Conservation (phyloP, 35 echinoderm and acorn worm genomes). For the Stichopus chloronotus region DNA sequence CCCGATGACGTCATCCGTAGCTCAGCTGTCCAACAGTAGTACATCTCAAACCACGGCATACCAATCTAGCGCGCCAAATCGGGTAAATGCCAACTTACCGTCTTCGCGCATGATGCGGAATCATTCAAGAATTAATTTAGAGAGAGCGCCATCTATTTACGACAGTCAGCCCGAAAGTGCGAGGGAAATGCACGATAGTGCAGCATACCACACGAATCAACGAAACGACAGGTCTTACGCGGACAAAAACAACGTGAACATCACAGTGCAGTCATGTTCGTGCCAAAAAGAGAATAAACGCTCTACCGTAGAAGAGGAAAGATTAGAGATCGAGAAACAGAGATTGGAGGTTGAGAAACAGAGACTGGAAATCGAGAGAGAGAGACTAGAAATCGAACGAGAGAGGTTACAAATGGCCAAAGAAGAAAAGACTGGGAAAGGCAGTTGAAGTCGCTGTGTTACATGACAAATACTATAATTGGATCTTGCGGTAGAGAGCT, state of each 20-base stretch:
- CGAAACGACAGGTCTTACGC: background rate
- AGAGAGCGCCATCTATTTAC: conserved; percentile 17
- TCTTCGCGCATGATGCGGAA: too few relatives aligned
- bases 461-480: too few relatives aligned
- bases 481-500: too few relatives aligned
- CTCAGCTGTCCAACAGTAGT: background rate
- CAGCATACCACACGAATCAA: background rate
- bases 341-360: conserved; percentile 41
- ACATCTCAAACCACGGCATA: background rate
- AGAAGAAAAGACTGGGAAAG: background rate
- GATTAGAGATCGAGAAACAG: conserved; percentile 52
- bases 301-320: background rate
- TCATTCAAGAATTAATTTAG: background rate
- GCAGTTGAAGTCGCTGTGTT: too few relatives aligned
- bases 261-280: conserved; percentile 54
- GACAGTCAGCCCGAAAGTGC: background rate
- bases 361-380: conserved; percentile 42
- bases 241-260: conserved; percentile 55
- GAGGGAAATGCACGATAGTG: background rate
- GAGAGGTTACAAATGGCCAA: conserved; percentile 43
- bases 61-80: background rate
- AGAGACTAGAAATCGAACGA: conserved; percentile 7
- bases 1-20: background rate
- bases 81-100: background rate
- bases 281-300: background rate